Conservation (phyloP, 2,888 invertebrate genomes). For the Notocelia uddmanniana region DNA sequence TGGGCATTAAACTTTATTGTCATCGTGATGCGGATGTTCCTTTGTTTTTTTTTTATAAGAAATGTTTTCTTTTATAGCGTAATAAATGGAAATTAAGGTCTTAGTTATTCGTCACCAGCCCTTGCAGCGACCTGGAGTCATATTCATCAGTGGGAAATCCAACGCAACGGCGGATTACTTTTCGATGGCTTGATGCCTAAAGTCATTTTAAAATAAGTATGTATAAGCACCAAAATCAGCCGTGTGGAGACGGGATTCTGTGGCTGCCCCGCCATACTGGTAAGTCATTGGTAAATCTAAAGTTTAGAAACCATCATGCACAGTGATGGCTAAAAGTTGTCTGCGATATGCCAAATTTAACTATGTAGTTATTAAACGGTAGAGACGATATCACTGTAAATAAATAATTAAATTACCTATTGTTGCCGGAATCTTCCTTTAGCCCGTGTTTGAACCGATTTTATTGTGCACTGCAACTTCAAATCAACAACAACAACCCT, state of each 20-base stretch:
- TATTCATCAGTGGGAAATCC: neutral
- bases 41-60: slow-evolving; percentile 38
- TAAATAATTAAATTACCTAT: neutral
- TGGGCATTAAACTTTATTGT: slow-evolving; percentile 60
- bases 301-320: neutral
- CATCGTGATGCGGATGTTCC: slow-evolving; percentile 62
- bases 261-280: neutral
- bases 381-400: no score
- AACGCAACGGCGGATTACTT: neutral
- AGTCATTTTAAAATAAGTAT: neutral
- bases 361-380: no score
- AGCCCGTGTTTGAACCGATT: neutral
- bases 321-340: neutral
- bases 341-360: neutral
- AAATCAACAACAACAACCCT: neutral
- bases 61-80: slow-evolving; percentile 25
- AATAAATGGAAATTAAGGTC: slow-evolving; percentile 29
- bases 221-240: neutral
- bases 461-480: neutral
- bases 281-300: neutral
- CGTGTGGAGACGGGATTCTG: neutral
- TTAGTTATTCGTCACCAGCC: neutral
- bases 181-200: neutral
- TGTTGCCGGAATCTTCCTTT: neutral
- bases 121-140: neutral